A percentile compares a stretch with the other conserved stretches of the same genome.
These are phyloP conservation scores for Meandrina meandrites DNA, from an alignment of 92 coral and sea anemone species.

Conservation along the genomic window DNA sequence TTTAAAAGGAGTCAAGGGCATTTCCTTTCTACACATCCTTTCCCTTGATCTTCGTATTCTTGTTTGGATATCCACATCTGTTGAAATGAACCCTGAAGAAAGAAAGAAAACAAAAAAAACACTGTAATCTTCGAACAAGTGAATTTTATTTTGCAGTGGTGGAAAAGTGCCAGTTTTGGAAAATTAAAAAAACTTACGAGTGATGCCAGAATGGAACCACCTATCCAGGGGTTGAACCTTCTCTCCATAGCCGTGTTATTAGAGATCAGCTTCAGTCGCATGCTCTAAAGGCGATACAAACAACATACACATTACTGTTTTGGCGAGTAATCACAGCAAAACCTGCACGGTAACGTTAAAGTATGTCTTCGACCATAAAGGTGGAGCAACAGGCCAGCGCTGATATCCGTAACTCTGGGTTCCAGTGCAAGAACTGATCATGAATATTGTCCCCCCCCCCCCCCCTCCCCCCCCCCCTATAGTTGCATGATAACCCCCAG, in stretches of 20 bases:
- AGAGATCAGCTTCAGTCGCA: constrained; percentile 88
- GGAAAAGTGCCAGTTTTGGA: not conserved
- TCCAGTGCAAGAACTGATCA: no score
- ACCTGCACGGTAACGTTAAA: no score
- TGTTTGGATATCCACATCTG: constrained; percentile 99
- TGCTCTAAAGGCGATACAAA: constrained; percentile 61
- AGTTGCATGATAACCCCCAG: no score
- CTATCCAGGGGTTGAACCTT: constrained; percentile 97
- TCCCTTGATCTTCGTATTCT: constrained; percentile 98
- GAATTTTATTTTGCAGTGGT: not conserved
- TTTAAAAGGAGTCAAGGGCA: constrained; percentile 66
- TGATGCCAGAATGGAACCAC: constrained; percentile 98
- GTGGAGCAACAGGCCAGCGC: no score
- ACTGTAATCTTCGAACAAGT: not conserved
- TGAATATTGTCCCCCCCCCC: no score
- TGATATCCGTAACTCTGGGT: no score
- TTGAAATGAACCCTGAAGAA: constrained; percentile 91
- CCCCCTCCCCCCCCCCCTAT: no score
- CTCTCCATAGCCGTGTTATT: constrained; percentile 89
- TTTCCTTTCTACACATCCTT: constrained; percentile 94
- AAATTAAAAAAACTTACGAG: constrained; percentile 58
- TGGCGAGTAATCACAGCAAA: no score
- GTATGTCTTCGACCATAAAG: no score
- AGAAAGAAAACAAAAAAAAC: not conserved
- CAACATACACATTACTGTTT: no score